Conservation (phyloP, 2,113 vertebrate genomes). For the Myiopsitta monachus region DNA sequence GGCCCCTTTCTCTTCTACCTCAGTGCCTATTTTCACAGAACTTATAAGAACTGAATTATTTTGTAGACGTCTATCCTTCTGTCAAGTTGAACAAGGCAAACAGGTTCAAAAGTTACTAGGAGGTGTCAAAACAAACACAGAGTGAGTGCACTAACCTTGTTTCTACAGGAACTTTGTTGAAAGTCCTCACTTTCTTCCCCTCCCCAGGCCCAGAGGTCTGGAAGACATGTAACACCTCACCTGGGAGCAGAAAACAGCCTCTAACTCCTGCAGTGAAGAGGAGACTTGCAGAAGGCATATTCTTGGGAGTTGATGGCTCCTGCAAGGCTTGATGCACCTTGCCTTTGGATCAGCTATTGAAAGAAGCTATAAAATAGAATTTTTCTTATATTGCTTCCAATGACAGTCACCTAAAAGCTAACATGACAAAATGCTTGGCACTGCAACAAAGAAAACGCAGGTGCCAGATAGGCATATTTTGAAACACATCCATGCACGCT, state of each 20-base stretch:
- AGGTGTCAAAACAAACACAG: slow-evolving; percentile 29
- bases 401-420: not conserved
- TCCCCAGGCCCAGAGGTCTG: not conserved
- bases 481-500: not conserved
- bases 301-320: not conserved
- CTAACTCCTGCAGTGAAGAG: not conserved
- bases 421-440: not conserved
- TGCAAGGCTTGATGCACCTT: not conserved
- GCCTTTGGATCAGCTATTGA: not conserved
- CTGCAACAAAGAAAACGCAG: not conserved
- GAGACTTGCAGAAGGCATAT: not conserved
- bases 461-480: not conserved
- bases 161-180: not conserved
- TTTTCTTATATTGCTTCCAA: not conserved
- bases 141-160: not conserved
- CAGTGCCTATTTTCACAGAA: not conserved
- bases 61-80: slow-evolving; percentile 8
- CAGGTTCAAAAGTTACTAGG: slow-evolving; percentile 5
- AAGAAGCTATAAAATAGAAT: not conserved
- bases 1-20: not conserved
- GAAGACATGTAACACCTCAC: not conserved
- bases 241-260: not conserved
- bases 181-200: not conserved
- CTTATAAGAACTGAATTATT: not conserved
- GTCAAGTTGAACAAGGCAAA: not conserved